phyloP scores from a whole-genome alignment of 2,797 vertebrate species.

The Enteromius argenteus region DNA sequence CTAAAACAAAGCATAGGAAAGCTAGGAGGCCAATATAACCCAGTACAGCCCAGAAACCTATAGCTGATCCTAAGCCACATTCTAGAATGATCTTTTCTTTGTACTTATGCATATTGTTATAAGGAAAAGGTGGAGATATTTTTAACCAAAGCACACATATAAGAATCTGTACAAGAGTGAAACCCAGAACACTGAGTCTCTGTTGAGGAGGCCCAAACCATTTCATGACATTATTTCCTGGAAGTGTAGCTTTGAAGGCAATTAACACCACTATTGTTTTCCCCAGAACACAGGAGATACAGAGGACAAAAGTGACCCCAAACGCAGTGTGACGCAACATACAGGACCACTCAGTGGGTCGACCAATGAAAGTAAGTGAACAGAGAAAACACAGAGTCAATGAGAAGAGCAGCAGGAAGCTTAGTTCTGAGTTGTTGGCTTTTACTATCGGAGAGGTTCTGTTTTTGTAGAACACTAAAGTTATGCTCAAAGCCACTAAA shows the following conservation, averaged over 20 bases:
- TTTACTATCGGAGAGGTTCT: slow-evolving; percentile 47
- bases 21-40: slow-evolving; percentile 66
- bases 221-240: no score
- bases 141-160: slow-evolving; percentile 63
- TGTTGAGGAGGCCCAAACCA: slow-evolving; percentile 73
- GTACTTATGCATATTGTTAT: slow-evolving; percentile 54
- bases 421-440: no score
- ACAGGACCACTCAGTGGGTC: no score
- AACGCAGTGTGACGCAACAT: no score
- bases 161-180: slow-evolving; percentile 64
- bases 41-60: slow-evolving; percentile 63
- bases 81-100: slow-evolving; percentile 63
- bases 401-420: no score
- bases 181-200: slow-evolving; percentile 69
- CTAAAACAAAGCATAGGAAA: slow-evolving; percentile 58
- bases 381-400: no score
- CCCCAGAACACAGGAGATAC: no score
- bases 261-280: no score
- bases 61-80: slow-evolving; percentile 58
- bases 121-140: slow-evolving; percentile 59
- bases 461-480: slow-evolving; percentile 50
- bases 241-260: no score
- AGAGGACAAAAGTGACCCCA: no score
- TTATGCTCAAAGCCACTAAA: slow-evolving; percentile 40
- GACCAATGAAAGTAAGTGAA: no score